A percentile compares a stretch with the other conserved stretches of the same genome.
Evolutionary conservation across 2,888 invertebrate species (phyloP).

Genomic region (Drosophila neutralis): DNA sequence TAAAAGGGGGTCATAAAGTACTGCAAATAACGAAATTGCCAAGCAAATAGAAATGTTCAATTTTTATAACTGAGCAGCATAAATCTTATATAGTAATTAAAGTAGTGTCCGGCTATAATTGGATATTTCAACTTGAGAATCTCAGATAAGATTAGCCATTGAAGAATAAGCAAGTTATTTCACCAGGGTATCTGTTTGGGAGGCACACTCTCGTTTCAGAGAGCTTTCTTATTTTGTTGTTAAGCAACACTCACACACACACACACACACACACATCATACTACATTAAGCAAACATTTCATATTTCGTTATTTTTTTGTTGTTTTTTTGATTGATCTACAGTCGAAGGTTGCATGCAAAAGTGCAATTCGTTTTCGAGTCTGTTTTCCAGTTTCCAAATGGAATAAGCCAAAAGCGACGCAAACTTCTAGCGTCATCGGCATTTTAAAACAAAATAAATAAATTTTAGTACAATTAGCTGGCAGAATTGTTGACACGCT

Average conservation of each 20-base stretch:
- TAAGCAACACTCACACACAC: slow-evolving; percentile 26
- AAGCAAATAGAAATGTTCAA: not conserved
- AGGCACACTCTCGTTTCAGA: not conserved
- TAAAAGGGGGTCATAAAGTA: not conserved
- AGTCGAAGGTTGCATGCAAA: slow-evolving; percentile 79
- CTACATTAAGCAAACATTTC: slow-evolving; percentile 29
- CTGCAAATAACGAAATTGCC: not conserved
- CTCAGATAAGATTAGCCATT: not conserved
- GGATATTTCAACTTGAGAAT: not conserved
- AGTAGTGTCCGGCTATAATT: not conserved
- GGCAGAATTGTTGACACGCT: slow-evolving; percentile 69
- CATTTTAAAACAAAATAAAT: slow-evolving; percentile 57
- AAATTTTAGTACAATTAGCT: slow-evolving; percentile 76
- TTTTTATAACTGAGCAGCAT: not conserved
- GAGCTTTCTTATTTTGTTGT: slow-evolving; percentile 18
- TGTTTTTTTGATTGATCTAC: slow-evolving; percentile 75
- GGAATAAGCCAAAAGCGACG: slow-evolving; percentile 43
- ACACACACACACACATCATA: not conserved
- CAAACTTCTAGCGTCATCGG: slow-evolving; percentile 47
- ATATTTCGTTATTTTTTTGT: slow-evolving; percentile 21
- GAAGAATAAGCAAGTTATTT: not conserved
- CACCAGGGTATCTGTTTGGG: slow-evolving; percentile 7
- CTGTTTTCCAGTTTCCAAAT: slow-evolving; percentile 59
- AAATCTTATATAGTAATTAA: not conserved
- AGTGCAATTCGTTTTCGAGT: slow-evolving; percentile 71